Base-by-base conservation (phyloP, 2,888 invertebrate genomes). In the Amblyteles armatorius region DNA sequence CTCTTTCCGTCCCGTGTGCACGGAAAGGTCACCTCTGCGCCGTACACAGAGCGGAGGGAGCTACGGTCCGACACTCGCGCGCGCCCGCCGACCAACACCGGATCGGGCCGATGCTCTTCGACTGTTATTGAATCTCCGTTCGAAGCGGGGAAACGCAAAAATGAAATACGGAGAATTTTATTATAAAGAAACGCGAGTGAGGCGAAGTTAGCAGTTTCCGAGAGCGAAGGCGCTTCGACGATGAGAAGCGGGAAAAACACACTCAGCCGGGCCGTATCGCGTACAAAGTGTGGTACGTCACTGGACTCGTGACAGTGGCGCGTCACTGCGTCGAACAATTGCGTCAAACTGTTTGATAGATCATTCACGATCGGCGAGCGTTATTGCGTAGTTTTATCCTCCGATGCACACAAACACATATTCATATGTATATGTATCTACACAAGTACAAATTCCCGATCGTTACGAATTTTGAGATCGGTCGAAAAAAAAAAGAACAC, bases 1-100 rank as follows among this genome's bases (percentile, higher is more conserved):
- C 57, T 82, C 52, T 72, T 72, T 79, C 26, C 26, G 19, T 67
- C 52, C 16, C 26, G 68, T 29, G 36, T 65, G 65, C 79, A 44
- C 67, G 55, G 48, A 84, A 85, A 87, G 87, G 87, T 87, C 86
- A 87, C 86, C 86, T 85, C 85, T 85, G 79, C 86, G 84, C 82
- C 40, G 16, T 26, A 29, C 65, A 76, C 74, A 67, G 60, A 50
- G 36, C 60, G 40, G n/a, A 48, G 50, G 29, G 29, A 69, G 26
- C 19, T 9, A 7, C 40, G 67, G 26, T 50, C 29, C 29, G 29
- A 29, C 29, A 60, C 63, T 5, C 74, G 22, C 73, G 55, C 65
- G 40, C 71, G 67, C 55, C 44, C 13, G 26, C 16, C 5, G 33
- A 68, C n/a, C 48, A 40, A 57, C 67, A 52, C 63, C 68, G 74